Evolutionary conservation across 2,888 invertebrate species (phyloP).

Genomic region (Margaritifera margaritifera): DNA sequence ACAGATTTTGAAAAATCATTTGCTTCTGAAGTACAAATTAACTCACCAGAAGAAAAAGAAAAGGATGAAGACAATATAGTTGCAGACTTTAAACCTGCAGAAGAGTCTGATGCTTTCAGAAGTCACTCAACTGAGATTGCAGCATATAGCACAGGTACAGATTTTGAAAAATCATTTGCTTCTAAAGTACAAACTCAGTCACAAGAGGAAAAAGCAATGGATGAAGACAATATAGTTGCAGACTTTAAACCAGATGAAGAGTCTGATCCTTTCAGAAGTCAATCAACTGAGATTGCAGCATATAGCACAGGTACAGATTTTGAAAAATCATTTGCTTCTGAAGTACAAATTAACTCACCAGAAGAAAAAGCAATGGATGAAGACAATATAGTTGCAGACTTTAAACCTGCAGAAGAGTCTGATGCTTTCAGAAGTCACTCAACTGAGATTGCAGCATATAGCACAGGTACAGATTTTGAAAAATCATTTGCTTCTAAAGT

Average conservation of each 20-base stretch:
- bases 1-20: too few species aligned
- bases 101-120: not conserved
- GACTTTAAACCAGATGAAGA: not conserved
- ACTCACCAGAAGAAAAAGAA: too few species aligned
- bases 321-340: too few species aligned
- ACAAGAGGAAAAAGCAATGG: constrained; percentile 2
- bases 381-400: constrained; percentile 4
- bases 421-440: not conserved
- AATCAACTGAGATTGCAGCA: not conserved
- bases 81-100: not conserved
- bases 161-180: constrained; percentile 8
- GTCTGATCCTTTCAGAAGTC: not conserved
- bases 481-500: too few species aligned
- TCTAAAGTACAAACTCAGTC: constrained; percentile 10
- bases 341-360: too few species aligned
- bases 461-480: too few species aligned
- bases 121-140: not conserved
- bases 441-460: not conserved
- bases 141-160: constrained; percentile 5
- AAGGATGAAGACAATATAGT: constrained; percentile 7
- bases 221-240: not conserved
- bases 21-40: too few species aligned
- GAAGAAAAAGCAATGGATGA: constrained; percentile 1
- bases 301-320: not conserved
- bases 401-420: not conserved